Percentiles rank a stretch among this genome's conserved stretches.
Evolutionary conservation across 2,113 vertebrate genomes (phyloP).

Genomic region (Callithrix jacchus): DNA sequence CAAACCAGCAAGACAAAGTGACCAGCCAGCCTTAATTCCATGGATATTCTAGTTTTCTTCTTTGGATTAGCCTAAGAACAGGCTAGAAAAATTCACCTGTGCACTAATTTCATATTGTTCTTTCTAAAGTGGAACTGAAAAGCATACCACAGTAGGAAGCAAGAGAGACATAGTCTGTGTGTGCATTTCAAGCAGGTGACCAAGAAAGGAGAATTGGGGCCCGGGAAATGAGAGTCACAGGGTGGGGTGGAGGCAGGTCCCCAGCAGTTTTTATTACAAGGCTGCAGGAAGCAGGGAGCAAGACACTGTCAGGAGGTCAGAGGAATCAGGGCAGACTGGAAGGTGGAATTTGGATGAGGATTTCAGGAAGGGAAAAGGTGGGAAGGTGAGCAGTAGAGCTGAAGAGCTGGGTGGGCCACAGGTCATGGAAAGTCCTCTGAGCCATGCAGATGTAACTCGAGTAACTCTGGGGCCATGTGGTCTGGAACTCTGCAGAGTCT

Average conservation of each 20-base stretch:
- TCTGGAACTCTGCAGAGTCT: neutral
- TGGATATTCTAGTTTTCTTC: neutral
- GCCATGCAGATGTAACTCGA: fast-evolving
- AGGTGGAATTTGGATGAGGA: fast-evolving
- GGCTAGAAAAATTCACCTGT: neutral
- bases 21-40: neutral
- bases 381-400: neutral
- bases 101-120: neutral
- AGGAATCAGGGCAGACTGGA: neutral
- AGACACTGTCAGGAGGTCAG: neutral
- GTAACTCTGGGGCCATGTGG: neutral
- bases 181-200: neutral
- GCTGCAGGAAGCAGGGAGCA: neutral
- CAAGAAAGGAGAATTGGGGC: no score
- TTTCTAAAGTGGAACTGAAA: neutral
- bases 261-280: neutral
- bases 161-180: neutral
- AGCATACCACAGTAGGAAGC: neutral
- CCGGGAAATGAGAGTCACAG: neutral
- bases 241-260: fast-evolving
- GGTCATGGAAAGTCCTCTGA: neutral
- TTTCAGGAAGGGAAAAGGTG: neutral
- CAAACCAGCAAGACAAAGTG: neutral
- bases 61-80: neutral
- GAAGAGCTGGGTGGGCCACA: no score